Conservation (phyloP, 2,888 invertebrate genomes). For the Drosophila hamatofila region DNA sequence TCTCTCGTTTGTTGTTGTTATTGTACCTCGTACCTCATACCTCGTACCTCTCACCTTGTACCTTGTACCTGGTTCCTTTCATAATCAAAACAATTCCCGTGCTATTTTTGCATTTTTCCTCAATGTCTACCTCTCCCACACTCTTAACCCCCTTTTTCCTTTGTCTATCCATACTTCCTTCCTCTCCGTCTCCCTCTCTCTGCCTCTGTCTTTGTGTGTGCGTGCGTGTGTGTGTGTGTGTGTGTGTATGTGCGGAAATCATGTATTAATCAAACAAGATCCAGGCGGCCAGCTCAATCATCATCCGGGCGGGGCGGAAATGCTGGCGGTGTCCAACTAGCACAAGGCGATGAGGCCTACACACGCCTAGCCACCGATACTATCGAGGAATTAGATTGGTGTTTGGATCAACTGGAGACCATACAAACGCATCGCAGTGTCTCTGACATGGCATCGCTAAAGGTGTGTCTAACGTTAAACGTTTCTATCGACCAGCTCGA, state of each 20-base stretch:
- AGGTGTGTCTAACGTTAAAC: conserved; percentile 88
- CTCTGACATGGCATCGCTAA: conserved; percentile 99
- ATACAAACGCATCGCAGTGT: conserved; percentile 99
- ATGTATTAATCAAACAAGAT: conserved; percentile 84
- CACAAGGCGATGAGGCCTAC: conserved; percentile 92
- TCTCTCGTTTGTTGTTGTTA: conserved; percentile 33
- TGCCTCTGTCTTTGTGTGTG: conserved; percentile 22
- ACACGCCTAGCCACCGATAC: conserved; percentile 98
- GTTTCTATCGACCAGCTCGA: not conserved
- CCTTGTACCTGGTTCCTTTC: conserved; percentile 8
- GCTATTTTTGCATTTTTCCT: not conserved
- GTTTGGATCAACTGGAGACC: conserved; percentile 99
- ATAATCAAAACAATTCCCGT: conserved; percentile 18
- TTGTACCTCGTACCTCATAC: conserved; percentile 7
- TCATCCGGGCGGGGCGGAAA: conserved; percentile 81
- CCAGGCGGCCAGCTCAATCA: conserved; percentile 85
- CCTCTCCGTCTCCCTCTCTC: conserved; percentile 6
- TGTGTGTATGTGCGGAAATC: conserved; percentile 63
- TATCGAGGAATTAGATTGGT: conserved; percentile 99
- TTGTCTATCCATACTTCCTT: not conserved
- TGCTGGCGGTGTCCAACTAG: conserved; percentile 85
- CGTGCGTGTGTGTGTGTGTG: conserved; percentile 47
- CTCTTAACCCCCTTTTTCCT: not conserved
- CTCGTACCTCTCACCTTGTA: not conserved
- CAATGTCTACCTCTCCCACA: not conserved